Evolutionary conservation across 2,113 vertebrate species (phyloP).

Genomic region (Copsychus sechellarum): DNA sequence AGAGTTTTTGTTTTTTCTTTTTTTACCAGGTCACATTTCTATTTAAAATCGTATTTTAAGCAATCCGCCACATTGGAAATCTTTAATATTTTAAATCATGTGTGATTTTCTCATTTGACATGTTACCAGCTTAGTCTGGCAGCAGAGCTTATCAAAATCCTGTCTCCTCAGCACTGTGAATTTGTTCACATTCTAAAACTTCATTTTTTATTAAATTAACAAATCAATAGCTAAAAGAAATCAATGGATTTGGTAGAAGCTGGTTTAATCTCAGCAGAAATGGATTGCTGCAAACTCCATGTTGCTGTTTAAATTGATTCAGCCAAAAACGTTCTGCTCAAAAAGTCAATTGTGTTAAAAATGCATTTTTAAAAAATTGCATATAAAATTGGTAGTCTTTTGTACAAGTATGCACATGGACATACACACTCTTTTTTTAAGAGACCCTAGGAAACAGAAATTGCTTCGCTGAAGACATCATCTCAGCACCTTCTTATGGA

Average conservation of each 20-base stretch:
- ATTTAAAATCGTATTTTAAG: not conserved
- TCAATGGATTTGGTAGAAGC: slow-evolving; percentile 27
- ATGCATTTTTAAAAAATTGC: not conserved
- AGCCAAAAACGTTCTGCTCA: not conserved
- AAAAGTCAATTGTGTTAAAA: not conserved
- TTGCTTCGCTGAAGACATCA: not conserved
- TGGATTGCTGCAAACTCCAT: slow-evolving; percentile 30
- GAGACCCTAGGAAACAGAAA: not conserved
- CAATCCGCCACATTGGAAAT: not conserved
- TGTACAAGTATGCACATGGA: not conserved
- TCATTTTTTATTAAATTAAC: slow-evolving; percentile 58
- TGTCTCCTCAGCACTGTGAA: slow-evolving; percentile 19
- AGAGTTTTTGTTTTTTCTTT: not conserved
- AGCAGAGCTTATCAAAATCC: slow-evolving; percentile 16
- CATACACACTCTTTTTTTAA: rapidly evolving
- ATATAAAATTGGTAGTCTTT: not conserved
- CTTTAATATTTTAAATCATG: not conserved
- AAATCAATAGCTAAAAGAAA: slow-evolving; percentile 44
- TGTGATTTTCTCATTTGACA: slow-evolving; percentile 12
- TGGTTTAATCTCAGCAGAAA: slow-evolving; percentile 35
- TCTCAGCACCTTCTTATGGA: not conserved
- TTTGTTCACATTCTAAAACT: slow-evolving; percentile 48
- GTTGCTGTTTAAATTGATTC: slow-evolving; percentile 50
- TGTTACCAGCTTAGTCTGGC: not conserved
- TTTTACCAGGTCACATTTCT: not conserved